Base-by-base conservation (phyloP, 2,888 invertebrate species). In the Cephalotes varians region DNA sequence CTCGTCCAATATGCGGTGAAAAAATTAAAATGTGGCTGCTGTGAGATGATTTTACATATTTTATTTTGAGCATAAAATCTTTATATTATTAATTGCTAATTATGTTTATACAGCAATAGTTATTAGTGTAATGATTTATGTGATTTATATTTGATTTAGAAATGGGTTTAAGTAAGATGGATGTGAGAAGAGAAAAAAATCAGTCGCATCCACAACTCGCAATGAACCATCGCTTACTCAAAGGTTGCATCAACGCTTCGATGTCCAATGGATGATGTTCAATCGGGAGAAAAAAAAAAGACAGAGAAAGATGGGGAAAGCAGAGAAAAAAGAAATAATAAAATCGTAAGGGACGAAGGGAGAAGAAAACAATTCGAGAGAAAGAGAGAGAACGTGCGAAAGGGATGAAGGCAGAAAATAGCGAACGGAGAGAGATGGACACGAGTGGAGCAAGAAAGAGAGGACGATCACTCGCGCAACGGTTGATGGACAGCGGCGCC, bases 401-500 rank as follows among this genome's bases (percentile, higher is more conserved):
- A 31, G 58, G 71, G 25, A 82, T 47, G 79, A 67, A 60, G 79
- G 71, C 49, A 62, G 73, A 60, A 65, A 60, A 21, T 25, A 12
- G 64, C n/a, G 28, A 12, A 62, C 37, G 37, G 47, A 47, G 31
- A 51, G n/a, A 56, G 51, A 83, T 18, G 51, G 77, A 81, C 73
- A 76, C 31, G 84, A 69, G 67, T 44, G 25, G 54, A 31, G 72
- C 6, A 65, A 74, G 64, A 82, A 64, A 71, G 76, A 84, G 71
- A 58, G 71, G 37, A 54, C 58, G 89, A 87, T 85, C 67, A 81
- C 86, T 90, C 86, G 90, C 85, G 91, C 92, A 91, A 91, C 92
- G 92, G 91, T 91, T 94, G 94, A 94, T 94, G 94, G 94, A 94
- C 94, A 94, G 94, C 94, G 94, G 94, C 94, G 94, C 94, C 94